Percentiles rank a stretch among this genome's conserved stretches.
Evolutionary conservation across 2,797 vertebrate species (phyloP).

Genomic region (Channa striata): DNA sequence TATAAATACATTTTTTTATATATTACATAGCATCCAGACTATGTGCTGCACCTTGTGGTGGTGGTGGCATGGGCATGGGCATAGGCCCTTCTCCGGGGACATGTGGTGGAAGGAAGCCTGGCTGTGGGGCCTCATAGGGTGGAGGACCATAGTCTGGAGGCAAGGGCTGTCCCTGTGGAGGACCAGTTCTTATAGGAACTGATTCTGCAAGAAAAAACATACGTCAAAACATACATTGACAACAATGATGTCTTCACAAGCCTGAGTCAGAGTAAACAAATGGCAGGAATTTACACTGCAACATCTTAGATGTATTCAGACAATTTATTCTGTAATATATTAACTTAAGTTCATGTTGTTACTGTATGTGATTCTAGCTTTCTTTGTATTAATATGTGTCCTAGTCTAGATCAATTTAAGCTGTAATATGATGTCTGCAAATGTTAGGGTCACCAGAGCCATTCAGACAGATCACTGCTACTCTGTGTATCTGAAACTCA

Average conservation of each 20-base stretch:
- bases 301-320: neutral
- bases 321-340: neutral
- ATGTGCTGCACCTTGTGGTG: conserved; percentile 69
- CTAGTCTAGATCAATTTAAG: neutral
- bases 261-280: neutral
- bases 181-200: conserved; percentile 81
- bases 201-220: conserved; percentile 62
- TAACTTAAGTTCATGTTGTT: neutral
- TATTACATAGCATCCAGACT: neutral
- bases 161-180: conserved; percentile 86
- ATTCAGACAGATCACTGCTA: neutral
- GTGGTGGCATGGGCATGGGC: conserved; percentile 74
- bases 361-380: neutral
- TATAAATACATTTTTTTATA: neutral
- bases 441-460: neutral
- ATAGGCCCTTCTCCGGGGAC: conserved; percentile 88
- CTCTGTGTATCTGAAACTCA: neutral
- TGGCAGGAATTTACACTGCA: neutral
- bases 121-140: conserved; percentile 90
- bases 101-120: conserved; percentile 90
- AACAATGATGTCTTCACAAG: neutral
- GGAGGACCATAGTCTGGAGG: conserved; percentile 94
- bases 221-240: neutral
- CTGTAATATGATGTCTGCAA: neutral
- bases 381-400: neutral